These are phyloP conservation scores for Aegithalos caudatus DNA, from an alignment of 2,113 vertebrate species.

Conservation along the genomic window DNA sequence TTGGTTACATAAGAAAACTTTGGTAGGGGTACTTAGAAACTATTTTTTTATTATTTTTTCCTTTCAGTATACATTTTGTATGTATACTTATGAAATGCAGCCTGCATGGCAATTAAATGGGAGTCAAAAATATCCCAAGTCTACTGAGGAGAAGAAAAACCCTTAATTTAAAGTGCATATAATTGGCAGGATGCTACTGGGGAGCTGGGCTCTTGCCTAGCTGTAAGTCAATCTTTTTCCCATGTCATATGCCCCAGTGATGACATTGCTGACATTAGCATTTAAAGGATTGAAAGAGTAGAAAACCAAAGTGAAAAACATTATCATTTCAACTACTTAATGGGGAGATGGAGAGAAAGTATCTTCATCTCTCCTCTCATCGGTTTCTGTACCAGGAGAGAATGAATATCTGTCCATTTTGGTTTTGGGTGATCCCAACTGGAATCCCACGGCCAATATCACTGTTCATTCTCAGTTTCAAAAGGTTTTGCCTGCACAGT, in stretches of 20 bases:
- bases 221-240: background rate
- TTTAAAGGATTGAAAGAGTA: background rate
- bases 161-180: background rate
- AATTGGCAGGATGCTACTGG: background rate
- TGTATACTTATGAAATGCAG: background rate
- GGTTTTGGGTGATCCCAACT: background rate
- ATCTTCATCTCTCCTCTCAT: background rate
- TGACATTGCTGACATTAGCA: background rate
- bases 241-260: background rate
- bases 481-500: background rate
- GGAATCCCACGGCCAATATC: background rate
- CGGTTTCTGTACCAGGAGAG: background rate
- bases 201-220: background rate
- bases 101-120: background rate
- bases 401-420: background rate
- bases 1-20: background rate
- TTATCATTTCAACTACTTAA: background rate
- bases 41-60: background rate
- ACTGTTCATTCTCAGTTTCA: background rate
- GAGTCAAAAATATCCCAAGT: background rate
- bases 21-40: background rate
- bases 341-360: fast-evolving
- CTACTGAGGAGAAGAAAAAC: background rate
- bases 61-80: background rate
- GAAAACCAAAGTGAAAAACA: background rate